Conservation (phyloP, 2,888 invertebrate genomes). For the Folsomia candida region DNA sequence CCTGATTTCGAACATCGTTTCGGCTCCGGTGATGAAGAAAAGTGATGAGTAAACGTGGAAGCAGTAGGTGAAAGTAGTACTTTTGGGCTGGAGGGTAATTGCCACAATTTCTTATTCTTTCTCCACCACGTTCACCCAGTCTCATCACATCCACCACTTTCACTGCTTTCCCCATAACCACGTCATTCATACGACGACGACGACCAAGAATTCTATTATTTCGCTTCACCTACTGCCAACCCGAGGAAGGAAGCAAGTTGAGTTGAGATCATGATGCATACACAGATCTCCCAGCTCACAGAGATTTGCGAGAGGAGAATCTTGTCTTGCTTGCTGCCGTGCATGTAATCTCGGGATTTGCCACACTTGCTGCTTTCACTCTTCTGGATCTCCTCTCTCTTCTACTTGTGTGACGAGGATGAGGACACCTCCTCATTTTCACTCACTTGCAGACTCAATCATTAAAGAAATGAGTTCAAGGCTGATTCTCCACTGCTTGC, state of each 20-base stretch:
- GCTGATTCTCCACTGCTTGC: no score
- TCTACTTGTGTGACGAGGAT: not conserved
- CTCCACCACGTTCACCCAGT: not conserved
- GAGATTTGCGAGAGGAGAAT: not conserved
- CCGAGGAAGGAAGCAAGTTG: not conserved
- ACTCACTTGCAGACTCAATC: not conserved
- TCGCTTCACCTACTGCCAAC: not conserved
- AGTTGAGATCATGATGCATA: not conserved
- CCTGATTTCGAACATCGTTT: not conserved
- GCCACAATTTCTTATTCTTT: not conserved
- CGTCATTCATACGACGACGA: no score
- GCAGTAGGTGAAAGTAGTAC: no score
- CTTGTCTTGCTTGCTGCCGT: not conserved
- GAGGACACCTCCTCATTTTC: not conserved
- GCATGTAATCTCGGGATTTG: not conserved
- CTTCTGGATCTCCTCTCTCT: no score
- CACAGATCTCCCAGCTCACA: not conserved
- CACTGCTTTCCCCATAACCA: not conserved
- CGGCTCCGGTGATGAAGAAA: no score
- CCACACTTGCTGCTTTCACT: not conserved
- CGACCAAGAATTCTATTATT: slow-evolving; percentile 1
- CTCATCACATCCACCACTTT: not conserved
- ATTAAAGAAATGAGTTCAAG: not conserved
- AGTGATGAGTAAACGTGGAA: not conserved
- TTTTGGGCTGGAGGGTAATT: slow-evolving; percentile 6